phyloP scores from a whole-genome alignment of 1,140 invertebrate species.

The Choristoneura fumiferana region DNA sequence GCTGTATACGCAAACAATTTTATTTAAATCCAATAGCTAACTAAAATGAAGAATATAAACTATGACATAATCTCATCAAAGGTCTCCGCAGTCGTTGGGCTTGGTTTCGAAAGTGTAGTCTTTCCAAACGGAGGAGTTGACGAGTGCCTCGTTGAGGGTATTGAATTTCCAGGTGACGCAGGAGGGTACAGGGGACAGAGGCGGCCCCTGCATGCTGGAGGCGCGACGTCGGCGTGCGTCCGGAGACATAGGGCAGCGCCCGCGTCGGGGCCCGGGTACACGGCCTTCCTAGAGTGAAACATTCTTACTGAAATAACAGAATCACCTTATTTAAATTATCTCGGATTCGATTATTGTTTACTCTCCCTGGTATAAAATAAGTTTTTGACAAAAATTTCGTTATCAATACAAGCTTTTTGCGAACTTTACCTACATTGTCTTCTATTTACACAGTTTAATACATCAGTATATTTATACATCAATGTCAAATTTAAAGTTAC shows the following conservation, averaged over 20 bases:
- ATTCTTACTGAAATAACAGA: too few relatives aligned
- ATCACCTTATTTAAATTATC: background rate
- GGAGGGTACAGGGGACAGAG: constrained; percentile 40
- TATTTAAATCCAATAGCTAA: constrained; percentile 11
- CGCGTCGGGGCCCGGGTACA: constrained; percentile 31
- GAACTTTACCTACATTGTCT: too few relatives aligned
- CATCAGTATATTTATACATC: too few relatives aligned
- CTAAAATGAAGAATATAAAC: background rate
- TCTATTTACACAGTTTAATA: too few relatives aligned
- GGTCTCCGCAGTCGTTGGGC: constrained; percentile 30
- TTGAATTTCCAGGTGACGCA: constrained; percentile 60
- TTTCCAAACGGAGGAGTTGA: constrained; percentile 55
- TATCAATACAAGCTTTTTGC: too few relatives aligned
- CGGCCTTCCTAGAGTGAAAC: constrained; percentile 46
- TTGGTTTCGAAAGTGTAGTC: constrained; percentile 47
- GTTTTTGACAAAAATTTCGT: too few relatives aligned
- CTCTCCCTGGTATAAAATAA: too few relatives aligned
- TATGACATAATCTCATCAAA: constrained; percentile 1
- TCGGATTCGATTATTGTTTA: too few relatives aligned
- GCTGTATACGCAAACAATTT: constrained; percentile 22
- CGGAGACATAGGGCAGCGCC: constrained; percentile 48
- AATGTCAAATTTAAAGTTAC: too few relatives aligned
- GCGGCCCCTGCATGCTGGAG: constrained; percentile 49
- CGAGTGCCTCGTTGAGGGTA: constrained; percentile 58
- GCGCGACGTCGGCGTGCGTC: constrained; percentile 43